Base-by-base conservation (phyloP, 2,113 vertebrate species). In the Lutjanus erythropterus region DNA sequence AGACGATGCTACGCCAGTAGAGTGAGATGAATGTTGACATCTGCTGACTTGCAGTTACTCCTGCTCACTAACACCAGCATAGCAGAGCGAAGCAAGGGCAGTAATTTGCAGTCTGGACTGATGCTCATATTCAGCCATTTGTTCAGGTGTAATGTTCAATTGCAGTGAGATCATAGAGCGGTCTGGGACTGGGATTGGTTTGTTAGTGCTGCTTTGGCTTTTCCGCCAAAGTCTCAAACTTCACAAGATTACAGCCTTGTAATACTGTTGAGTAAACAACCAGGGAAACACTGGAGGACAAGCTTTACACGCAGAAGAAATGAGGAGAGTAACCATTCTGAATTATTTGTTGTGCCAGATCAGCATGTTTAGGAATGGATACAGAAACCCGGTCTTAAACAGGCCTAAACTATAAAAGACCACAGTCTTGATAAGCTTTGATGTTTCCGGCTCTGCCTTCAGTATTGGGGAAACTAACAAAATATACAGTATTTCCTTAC, bases 21-120 rank as follows among this genome's bases (percentile, higher is more conserved):
- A 76, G n/a, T 33, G 39, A 78, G 78, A 81, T 84, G n/a, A 73
- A 60, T 79, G 78, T 81, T 86, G 84, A 84, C 81, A 64, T 84
- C 37, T 81, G 74, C 87, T 81, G 80, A 89, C 70, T 60, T 78
- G 80, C 80, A 78, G 59, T 65, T 72, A 37, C 50, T 53, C 72
- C 67, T 55, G 62, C 56, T 77, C 85, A 55, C 44, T 21, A 46
- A 18, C 58, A 44, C 75, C 19, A 21, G 47, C 56, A n/a, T 14
- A n/a, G 80, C 78, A 41, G n/a, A 67, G 42, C 18, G 66, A 76
- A 61, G 81, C 23, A n/a, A 53, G 19, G 49, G 47, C 58, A 42
- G 47, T 52, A 42, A 41, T 59, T 41, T 75, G 44, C 52, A 65
- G 25, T 71, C 60, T 59, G 27, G 21, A 1, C 37, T 3, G 31